phyloP scores from a whole-genome alignment of 2,797 vertebrate species.

The Coccyzus lansbergi region DNA sequence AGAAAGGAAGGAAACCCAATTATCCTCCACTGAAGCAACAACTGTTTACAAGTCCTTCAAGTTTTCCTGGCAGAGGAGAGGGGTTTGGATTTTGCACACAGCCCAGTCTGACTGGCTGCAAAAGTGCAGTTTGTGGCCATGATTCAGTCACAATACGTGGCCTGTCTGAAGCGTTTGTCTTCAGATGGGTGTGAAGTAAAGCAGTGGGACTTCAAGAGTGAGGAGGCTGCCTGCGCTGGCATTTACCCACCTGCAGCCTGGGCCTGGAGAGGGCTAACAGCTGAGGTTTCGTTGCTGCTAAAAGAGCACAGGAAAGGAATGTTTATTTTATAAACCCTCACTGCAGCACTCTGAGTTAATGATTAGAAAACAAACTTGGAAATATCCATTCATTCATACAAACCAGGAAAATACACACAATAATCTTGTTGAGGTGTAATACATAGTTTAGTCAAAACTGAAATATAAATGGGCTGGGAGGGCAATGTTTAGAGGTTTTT shows the following conservation, averaged over 20 bases:
- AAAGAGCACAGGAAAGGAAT: background rate
- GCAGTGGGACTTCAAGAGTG: background rate
- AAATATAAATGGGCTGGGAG: background rate
- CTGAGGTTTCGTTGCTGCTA: background rate
- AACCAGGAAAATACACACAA: background rate
- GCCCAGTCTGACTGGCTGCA: accelerated
- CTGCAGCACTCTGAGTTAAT: background rate
- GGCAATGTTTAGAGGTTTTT: background rate
- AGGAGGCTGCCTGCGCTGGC: background rate
- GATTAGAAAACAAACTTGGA: background rate
- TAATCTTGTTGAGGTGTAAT: background rate
- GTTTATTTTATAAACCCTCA: background rate
- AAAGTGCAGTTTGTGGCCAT: background rate
- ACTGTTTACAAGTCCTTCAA: no score
- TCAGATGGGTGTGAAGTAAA: no score
- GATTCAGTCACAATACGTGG: accelerated
- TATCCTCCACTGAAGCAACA: background rate
- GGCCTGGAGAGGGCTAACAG: background rate
- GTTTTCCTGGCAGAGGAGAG: background rate
- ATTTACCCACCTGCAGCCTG: background rate
- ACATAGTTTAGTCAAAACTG: background rate
- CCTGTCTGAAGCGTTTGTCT: background rate
- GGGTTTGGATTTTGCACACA: accelerated
- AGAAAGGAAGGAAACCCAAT: background rate
- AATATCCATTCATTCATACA: background rate